Evolutionary conservation across 30 jellyfish, hydroid and myxozoan species (phyloP).

Genomic region (Aurelia sp.): DNA sequence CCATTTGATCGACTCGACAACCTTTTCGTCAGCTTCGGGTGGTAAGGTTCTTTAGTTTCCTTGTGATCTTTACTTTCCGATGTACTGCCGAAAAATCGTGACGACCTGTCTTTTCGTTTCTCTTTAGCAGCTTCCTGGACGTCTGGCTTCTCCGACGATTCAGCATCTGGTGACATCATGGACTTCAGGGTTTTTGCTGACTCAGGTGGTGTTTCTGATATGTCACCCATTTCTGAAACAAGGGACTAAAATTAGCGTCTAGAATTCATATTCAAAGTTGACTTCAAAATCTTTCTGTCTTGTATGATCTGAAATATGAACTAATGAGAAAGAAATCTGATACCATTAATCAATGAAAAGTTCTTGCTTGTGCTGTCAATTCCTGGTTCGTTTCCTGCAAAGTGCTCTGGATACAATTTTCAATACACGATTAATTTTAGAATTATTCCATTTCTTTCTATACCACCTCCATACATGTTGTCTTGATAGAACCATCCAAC

Average conservation of each 20-base stretch:
- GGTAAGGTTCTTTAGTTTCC: conserved; percentile 12
- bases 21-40: conserved; percentile 63
- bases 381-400: no score
- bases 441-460: no score
- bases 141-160: conserved; percentile 17
- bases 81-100: conserved; percentile 61
- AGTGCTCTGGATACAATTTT: no score
- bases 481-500: no score
- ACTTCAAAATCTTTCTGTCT: not conserved
- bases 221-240: conserved; percentile 58
- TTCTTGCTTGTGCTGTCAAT: no score
- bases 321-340: no score
- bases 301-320: no score
- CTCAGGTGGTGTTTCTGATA: conserved; percentile 50
- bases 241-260: not conserved
- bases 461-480: no score
- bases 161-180: conserved; percentile 45
- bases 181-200: conserved; percentile 49
- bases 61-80: conserved; percentile 25
- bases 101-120: conserved; percentile 60
- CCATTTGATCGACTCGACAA: conserved; percentile 59
- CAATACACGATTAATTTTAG: no score
- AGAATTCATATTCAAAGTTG: not conserved
- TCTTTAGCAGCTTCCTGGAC: conserved; percentile 42
- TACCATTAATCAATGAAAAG: no score